phyloP scores from a whole-genome alignment of 1,140 invertebrate species.

The Calliphora vicina region DNA sequence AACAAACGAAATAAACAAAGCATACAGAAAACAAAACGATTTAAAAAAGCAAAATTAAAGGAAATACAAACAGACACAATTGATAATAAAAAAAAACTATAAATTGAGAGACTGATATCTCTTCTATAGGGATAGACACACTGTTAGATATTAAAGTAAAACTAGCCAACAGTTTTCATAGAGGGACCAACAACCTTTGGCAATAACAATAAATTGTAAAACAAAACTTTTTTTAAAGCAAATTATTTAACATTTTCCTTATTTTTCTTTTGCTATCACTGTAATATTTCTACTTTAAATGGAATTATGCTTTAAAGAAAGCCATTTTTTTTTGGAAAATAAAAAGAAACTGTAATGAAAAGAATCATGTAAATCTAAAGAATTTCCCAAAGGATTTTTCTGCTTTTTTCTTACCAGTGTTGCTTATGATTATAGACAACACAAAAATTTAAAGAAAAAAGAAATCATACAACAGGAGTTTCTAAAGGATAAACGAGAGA shows the following conservation, averaged over 20 bases:
- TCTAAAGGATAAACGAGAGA: not conserved
- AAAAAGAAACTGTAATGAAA: not conserved
- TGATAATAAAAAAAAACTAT: not conserved
- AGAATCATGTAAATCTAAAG: not conserved
- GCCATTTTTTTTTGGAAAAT: too few relatives aligned
- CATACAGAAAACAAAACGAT: not conserved
- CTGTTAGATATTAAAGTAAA: too few relatives aligned
- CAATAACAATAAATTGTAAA: too few relatives aligned
- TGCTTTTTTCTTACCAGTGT: not conserved
- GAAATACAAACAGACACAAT: not conserved
- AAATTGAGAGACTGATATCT: too few relatives aligned
- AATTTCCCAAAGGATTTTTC: constrained; percentile 4
- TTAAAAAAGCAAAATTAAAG: not conserved
- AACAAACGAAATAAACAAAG: not conserved
- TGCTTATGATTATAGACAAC: not conserved
- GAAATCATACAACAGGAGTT: not conserved
- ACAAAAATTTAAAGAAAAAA: not conserved
- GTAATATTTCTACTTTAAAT: not conserved
- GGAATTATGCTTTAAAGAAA: too few relatives aligned
- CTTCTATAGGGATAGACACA: too few relatives aligned
- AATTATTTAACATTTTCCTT: too few relatives aligned
- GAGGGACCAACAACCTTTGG: too few relatives aligned
- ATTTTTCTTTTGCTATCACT: not conserved
- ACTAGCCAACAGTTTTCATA: too few relatives aligned
- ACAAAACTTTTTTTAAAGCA: too few relatives aligned